Evolutionary conservation across 2,113 vertebrate genomes (phyloP), one percentile per base, ranked within the genome.

Genomic region (Poecile atricapillus): DNA sequence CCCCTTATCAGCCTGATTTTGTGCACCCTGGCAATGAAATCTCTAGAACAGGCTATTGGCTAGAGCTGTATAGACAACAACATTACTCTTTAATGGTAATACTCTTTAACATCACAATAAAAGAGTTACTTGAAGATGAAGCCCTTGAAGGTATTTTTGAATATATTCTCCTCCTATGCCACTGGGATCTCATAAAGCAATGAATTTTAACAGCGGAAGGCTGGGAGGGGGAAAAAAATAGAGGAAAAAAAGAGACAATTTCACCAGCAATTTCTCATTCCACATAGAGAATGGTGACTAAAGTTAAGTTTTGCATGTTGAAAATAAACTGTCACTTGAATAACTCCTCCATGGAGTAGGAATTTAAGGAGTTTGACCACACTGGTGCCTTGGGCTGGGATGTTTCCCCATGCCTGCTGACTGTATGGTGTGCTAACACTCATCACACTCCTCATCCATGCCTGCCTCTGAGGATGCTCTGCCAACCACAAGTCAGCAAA

Each of bases 161-260:
- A 4, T 59, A 63, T 41, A 46, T 24, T 52, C 2, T 39, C 19
- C 22, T 69, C 35, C 62, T 49, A 41, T 18, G 9, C 41, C 7
- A 12, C 37, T 9, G 53, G 23, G 43, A n/a, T 15, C 8, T 82
- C 43, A 35, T 4, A 58, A 56, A 84, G 39, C 24, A 68, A 78
- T 20, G 43, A 60, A 55, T 67, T 62, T 47, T 35, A 87, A 39
- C 16, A 64, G 8, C 1, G 1, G 30, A 84, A 70, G 15, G 43
- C 0, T 65, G n/a, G 2, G 5, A 33, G 21, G 3, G 21, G 5
- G 4, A 1, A 2, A 1, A 13, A 13, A 13, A 43, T 43, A 43
- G 15, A 30, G 4, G 2, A 7, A 6, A 15, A 30, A 33, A 21
- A 7, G 2, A 9, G 33, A 56, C 23, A 6, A 58, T 25, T 33